Conservation (phyloP, 2,797 vertebrate species). For the Tadarida brasiliensis region DNA sequence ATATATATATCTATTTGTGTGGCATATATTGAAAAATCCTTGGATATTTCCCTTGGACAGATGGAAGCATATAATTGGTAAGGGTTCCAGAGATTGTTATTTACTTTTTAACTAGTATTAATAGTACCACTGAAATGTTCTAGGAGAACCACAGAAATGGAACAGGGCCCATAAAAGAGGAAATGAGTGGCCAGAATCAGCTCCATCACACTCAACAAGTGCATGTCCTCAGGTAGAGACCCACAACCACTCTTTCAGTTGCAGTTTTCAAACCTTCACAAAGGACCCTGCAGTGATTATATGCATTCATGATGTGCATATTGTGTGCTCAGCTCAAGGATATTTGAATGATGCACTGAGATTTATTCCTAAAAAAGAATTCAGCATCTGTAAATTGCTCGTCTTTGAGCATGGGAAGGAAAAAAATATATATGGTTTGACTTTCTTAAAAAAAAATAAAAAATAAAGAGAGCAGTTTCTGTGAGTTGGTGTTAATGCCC, state of each 20-base stretch:
- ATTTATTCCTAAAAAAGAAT: conserved; percentile 88
- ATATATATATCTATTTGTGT: background rate
- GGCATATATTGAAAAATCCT: conserved; percentile 23
- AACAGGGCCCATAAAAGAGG: conserved; percentile 73
- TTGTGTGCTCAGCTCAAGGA: conserved; percentile 89
- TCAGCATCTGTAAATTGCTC: conserved; percentile 88
- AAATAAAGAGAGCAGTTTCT: conserved; percentile 80
- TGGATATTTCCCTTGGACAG: background rate
- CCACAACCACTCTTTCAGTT: conserved; percentile 83
- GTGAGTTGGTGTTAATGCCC: conserved; percentile 83
- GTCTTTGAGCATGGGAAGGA: conserved; percentile 81
- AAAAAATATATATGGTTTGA: conserved; percentile 82
- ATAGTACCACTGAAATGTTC: conserved; percentile 34
- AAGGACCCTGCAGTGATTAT: conserved; percentile 87
- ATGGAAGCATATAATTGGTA: background rate
- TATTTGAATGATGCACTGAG: conserved; percentile 90
- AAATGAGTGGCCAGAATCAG: conserved; percentile 72
- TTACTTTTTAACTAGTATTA: background rate
- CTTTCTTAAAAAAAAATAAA: conserved; percentile 82
- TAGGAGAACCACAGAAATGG: conserved; percentile 60
- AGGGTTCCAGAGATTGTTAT: background rate
- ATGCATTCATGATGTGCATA: conserved; percentile 89
- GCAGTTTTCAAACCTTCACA: conserved; percentile 89
- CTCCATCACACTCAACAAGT: conserved; percentile 82
- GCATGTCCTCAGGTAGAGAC: conserved; percentile 85